Evolutionary conservation across 2,113 vertebrate genomes (phyloP).

Genomic region (Mirounga angustirostris): DNA sequence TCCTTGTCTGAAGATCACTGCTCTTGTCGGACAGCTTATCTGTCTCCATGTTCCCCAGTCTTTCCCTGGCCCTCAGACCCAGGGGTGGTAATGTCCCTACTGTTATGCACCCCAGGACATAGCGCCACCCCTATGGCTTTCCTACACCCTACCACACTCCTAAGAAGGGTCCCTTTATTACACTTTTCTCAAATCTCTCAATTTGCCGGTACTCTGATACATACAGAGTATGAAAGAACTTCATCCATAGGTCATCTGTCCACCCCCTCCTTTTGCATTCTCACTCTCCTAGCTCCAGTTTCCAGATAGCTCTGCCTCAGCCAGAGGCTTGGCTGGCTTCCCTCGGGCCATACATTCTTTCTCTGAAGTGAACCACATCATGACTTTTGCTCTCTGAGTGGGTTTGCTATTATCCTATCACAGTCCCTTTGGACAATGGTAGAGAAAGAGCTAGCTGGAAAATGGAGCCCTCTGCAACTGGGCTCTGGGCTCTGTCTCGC

Average conservation of each 20-base stretch:
- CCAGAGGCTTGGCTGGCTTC: conserved; percentile 59
- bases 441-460: not conserved
- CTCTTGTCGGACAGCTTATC: not conserved
- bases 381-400: not conserved
- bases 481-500: not conserved
- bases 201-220: not conserved
- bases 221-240: not conserved
- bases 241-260: not conserved
- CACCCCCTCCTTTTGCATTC: not conserved
- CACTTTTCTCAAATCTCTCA: not conserved
- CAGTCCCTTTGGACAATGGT: conserved; percentile 3
- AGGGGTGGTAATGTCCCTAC: not conserved
- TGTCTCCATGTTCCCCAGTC: not conserved
- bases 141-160: not conserved
- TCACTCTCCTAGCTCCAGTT: not conserved
- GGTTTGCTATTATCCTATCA: not conserved
- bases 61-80: not conserved
- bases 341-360: conserved; percentile 21
- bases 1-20: not conserved
- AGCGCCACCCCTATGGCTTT: not conserved
- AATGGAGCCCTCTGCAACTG: not conserved
- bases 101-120: not conserved
- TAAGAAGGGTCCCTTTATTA: not conserved
- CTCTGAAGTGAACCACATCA: conserved; percentile 59
- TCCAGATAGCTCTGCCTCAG: not conserved